Evolutionary conservation across 2,888 invertebrate genomes (phyloP), one percentile per base, ranked within the genome.

Genomic region (Melipona beecheii): DNA sequence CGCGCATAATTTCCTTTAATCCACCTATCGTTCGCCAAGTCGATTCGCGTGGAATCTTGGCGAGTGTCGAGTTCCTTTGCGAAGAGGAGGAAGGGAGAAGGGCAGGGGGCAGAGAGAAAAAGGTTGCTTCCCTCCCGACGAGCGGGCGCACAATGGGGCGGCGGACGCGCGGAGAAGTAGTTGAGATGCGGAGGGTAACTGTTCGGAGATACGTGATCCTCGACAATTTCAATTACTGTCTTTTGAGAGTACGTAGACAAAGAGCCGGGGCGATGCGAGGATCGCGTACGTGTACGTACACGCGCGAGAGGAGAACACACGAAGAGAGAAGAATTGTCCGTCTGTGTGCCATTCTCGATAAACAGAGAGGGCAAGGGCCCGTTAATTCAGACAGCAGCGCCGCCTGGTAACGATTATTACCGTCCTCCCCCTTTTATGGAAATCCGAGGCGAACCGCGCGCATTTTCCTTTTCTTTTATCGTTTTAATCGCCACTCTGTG

Each of bases 191-290:
- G 66, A 72, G 71, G 71, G 36, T 72, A 60, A 21, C 71, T 62
- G 56, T 81, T 62, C 65, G 36, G 64, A 68, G 64, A 68, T 75
- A 60, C 71, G 65, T 72, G 73, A 71, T 73, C 49, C 56, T 66
- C 62, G 70, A 66, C 81, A 74, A 84, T 85, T 85, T 78, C 84
- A 84, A 80, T 84, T 84, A 84, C 31, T 64, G 60, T 80, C 72
- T 75, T 73, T 43, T 56, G 74, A 81, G 68, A 78, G 72, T 31
- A 60, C 31, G 66, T 24, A 66, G 78, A 72, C 54, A 72, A 77
- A 76, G 76, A 74, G 65, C 21, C 21, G 27, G 36, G 19, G 60
- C 52, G 1, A 52, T 52, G 5, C 64, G 24, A n/a, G 24, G 21
- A 49, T 49, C 17, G 49, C 58, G 27, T 56, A 54, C 15, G 49